Conservation (phyloP, 2,888 invertebrate genomes). For the Drepana falcataria region DNA sequence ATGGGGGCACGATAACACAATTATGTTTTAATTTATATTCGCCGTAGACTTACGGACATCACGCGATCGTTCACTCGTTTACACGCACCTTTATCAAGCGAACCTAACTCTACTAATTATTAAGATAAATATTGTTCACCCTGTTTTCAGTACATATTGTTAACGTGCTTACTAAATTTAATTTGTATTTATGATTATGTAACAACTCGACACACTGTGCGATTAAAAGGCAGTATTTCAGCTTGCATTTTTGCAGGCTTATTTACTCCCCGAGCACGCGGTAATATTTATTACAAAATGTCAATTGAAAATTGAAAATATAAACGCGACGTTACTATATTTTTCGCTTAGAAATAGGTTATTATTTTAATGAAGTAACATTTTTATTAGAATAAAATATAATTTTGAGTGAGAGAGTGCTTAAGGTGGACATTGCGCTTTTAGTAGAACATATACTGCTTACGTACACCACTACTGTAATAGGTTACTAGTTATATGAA, state of each 20-base stretch:
- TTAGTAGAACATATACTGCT: too few relatives aligned
- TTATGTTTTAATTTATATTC: constrained; percentile 78
- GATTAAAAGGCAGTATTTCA: constrained; percentile 27
- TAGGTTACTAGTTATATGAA: too few relatives aligned
- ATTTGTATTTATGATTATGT: constrained; percentile 43
- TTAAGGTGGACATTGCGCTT: too few relatives aligned
- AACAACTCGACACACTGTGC: constrained; percentile 37
- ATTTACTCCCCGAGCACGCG: constrained; percentile 2
- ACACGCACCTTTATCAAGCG: constrained; percentile 72
- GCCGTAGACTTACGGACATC: constrained; percentile 44
- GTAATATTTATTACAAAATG: constrained; percentile 1
- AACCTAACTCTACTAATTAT: constrained; percentile 73
- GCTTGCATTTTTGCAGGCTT: constrained; percentile 3
- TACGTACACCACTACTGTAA: too few relatives aligned
- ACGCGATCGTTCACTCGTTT: constrained; percentile 57
- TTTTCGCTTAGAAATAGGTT: too few relatives aligned
- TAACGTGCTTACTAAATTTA: constrained; percentile 48
- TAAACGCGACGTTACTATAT: too few relatives aligned
- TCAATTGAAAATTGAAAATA: too few relatives aligned
- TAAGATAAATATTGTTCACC: constrained; percentile 74
- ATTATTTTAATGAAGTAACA: too few relatives aligned
- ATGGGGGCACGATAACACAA: constrained; percentile 77
- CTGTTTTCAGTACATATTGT: constrained; percentile 60
- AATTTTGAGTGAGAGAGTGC: too few relatives aligned
- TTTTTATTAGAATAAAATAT: too few relatives aligned